A percentile compares a stretch with the other conserved stretches of the same genome.
Evolutionary conservation across 1,140 invertebrate species (phyloP).

Genomic region (Globodera rostochiensis): DNA sequence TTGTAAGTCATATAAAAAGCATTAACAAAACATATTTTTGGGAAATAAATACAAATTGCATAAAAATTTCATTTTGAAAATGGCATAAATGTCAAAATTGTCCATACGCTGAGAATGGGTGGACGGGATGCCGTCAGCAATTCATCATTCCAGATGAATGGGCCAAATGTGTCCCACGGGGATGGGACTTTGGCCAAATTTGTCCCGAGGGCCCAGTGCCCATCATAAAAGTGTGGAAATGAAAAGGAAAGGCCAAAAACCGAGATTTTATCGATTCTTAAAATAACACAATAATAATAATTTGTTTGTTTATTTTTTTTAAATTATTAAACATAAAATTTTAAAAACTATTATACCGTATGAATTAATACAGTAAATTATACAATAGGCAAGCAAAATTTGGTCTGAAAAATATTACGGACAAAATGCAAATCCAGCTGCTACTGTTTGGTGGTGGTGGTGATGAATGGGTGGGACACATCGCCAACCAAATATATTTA

Average conservation of each 20-base stretch:
- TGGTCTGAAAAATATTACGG: background rate
- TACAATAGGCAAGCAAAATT: background rate
- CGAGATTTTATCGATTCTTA: background rate
- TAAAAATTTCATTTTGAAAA: background rate
- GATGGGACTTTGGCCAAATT: background rate
- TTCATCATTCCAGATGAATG: background rate
- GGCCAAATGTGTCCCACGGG: background rate
- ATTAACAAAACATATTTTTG: too few species aligned
- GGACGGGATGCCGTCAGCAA: background rate
- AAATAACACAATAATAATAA: background rate
- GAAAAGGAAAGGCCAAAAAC: background rate
- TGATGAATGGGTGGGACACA: background rate
- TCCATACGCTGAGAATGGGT: background rate
- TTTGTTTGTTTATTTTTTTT: too few species aligned
- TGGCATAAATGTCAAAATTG: background rate
- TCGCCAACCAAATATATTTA: background rate
- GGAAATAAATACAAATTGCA: too few species aligned
- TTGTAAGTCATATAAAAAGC: too few species aligned
- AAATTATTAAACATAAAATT: too few species aligned
- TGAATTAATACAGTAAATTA: background rate
- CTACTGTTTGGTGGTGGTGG: background rate
- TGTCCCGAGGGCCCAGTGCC: background rate
- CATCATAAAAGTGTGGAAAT: background rate
- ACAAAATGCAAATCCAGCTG: slow-evolving; percentile 1
- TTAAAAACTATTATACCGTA: background rate